Evolutionary conservation across 92 coral and sea anemone species (phyloP).

Genomic region (Parazoanthus swiftii): DNA sequence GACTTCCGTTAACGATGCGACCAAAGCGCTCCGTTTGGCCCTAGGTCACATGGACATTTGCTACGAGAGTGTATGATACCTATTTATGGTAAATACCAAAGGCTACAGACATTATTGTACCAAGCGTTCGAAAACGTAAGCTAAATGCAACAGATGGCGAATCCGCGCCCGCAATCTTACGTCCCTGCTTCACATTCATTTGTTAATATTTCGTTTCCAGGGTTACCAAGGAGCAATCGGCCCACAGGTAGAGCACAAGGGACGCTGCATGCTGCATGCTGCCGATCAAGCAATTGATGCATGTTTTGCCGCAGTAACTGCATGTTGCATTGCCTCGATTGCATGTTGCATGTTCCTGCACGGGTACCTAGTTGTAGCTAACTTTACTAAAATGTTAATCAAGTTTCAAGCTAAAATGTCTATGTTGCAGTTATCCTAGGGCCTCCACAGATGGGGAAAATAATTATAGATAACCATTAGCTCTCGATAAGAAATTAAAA

Average conservation of each 20-base stretch:
- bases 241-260: slow-evolving; percentile 73
- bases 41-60: too few relatives aligned
- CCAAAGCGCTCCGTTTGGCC: too few relatives aligned
- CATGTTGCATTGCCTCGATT: slow-evolving; percentile 27
- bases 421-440: too few relatives aligned
- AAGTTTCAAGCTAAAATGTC: too few relatives aligned
- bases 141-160: not conserved
- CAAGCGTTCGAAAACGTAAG: not conserved
- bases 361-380: slow-evolving; percentile 2
- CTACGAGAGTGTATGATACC: too few relatives aligned
- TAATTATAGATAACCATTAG: too few relatives aligned
- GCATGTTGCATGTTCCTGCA: slow-evolving; percentile 22
- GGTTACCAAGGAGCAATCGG: slow-evolving; percentile 83
- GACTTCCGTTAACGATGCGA: too few relatives aligned
- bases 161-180: not conserved
- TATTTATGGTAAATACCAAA: too few relatives aligned
- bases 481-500: too few relatives aligned
- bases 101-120: too few relatives aligned
- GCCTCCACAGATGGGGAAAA: too few relatives aligned
- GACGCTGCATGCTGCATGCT: slow-evolving; percentile 43
- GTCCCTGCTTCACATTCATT: not conserved
- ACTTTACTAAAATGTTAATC: too few relatives aligned
- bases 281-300: slow-evolving; percentile 39
- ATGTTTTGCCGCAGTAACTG: slow-evolving; percentile 38
- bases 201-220: slow-evolving; percentile 48